Percentiles rank a stretch among this genome's conserved stretches.
phyloP scores from a whole-genome alignment of 1,140 invertebrate genomes.

The Thaumatotibia leucotreta region DNA sequence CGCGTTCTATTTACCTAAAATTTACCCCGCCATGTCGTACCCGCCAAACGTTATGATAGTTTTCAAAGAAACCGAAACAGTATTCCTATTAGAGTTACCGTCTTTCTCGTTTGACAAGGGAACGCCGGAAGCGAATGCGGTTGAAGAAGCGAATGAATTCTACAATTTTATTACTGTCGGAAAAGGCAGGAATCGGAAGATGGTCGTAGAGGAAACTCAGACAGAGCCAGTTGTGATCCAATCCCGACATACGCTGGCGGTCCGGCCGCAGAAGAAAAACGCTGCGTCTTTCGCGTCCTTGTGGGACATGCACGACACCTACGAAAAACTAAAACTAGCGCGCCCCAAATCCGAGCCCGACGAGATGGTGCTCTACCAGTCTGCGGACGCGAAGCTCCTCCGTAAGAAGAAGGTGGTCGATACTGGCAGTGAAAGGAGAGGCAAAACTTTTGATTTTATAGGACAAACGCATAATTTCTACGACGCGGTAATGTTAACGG shows the following conservation, averaged over 20 bases:
- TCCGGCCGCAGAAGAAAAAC: slow-evolving; percentile 74
- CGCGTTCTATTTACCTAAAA: slow-evolving; percentile 71
- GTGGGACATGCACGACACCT: slow-evolving; percentile 86
- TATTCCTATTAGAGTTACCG: slow-evolving; percentile 80
- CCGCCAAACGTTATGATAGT: slow-evolving; percentile 78
- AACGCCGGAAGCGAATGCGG: slow-evolving; percentile 74
- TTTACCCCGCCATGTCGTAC: slow-evolving; percentile 43
- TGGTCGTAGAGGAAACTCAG: slow-evolving; percentile 81
- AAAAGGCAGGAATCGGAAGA: slow-evolving; percentile 79
- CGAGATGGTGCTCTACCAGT: slow-evolving; percentile 68
- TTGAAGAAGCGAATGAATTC: slow-evolving; percentile 79
- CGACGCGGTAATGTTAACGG: slow-evolving; percentile 79
- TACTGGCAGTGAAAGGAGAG: slow-evolving; percentile 15
- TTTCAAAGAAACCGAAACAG: slow-evolving; percentile 81
- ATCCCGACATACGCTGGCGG: slow-evolving; percentile 78
- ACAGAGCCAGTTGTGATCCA: slow-evolving; percentile 79
- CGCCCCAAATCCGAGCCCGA: slow-evolving; percentile 63
- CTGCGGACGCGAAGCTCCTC: slow-evolving; percentile 42
- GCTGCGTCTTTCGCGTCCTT: slow-evolving; percentile 81
- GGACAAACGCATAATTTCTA: slow-evolving; percentile 73
- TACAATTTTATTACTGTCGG: slow-evolving; percentile 81
- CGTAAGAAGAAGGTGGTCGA: slow-evolving; percentile 42
- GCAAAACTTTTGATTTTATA: slow-evolving; percentile 52
- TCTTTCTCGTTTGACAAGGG: slow-evolving; percentile 79
- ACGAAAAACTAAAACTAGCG: slow-evolving; percentile 59